Percentiles rank a stretch among this genome's conserved stretches.
These are phyloP conservation scores for Metopia argyrocephala DNA, from an alignment of 2,888 invertebrate genomes.

Conservation along the genomic window DNA sequence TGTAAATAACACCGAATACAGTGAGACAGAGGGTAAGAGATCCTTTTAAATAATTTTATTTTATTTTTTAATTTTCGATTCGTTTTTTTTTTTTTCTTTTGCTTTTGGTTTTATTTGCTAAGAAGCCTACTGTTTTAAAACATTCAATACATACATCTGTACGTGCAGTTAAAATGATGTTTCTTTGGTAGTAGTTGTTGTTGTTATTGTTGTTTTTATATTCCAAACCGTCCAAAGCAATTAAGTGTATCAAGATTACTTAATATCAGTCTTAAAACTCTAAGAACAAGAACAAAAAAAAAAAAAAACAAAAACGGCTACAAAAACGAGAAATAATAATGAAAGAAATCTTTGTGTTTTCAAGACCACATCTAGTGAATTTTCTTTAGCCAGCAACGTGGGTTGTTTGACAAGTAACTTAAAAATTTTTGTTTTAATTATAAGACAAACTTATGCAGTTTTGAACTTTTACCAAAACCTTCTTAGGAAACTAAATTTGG, in stretches of 20 bases:
- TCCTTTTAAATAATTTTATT: conserved; percentile 53
- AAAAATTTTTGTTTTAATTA: not conserved
- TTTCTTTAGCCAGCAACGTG: not conserved
- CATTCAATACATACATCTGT: conserved; percentile 25
- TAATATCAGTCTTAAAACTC: conserved; percentile 63
- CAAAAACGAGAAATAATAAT: conserved; percentile 16
- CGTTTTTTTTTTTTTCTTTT: conserved; percentile 11
- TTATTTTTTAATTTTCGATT: not conserved
- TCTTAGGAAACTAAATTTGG: not conserved
- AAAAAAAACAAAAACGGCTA: not conserved
- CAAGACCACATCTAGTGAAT: conserved; percentile 31
- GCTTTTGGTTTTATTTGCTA: not conserved
- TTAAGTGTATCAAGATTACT: conserved; percentile 67
- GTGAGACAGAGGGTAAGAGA: conserved; percentile 9
- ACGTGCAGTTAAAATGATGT: too few relatives aligned
- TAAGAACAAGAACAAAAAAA: conserved; percentile 2
- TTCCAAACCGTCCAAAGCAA: conserved; percentile 64
- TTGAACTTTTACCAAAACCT: not conserved
- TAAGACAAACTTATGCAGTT: not conserved
- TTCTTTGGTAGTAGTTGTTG: not conserved
- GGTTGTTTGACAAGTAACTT: not conserved
- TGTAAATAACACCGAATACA: not conserved
- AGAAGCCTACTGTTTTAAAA: conserved; percentile 53
- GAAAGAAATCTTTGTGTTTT: conserved; percentile 42
- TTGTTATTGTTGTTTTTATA: conserved; percentile 25